Evolutionary conservation across 30 jellyfish, hydroid and myxozoan species (phyloP).

Genomic region (Aurelia coerulea): DNA sequence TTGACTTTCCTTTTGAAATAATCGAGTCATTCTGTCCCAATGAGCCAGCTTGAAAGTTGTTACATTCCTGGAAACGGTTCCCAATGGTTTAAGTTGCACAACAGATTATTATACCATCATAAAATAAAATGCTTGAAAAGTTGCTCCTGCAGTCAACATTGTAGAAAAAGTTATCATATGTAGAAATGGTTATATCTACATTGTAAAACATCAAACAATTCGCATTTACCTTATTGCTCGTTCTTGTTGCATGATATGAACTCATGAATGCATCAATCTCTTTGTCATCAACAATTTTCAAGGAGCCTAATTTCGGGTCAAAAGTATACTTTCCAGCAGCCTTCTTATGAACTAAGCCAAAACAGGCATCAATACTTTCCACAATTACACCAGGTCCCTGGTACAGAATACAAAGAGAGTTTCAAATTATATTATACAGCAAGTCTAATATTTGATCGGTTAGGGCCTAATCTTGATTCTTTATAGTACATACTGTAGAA

Average conservation of each 20-base stretch:
- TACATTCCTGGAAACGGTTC: slow-evolving; percentile 4
- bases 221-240: not conserved
- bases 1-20: slow-evolving; percentile 13
- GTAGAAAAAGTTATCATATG: too few relatives aligned
- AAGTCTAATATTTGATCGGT: too few relatives aligned
- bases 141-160: too few relatives aligned
- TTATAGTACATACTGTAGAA: too few relatives aligned
- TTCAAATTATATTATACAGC: too few relatives aligned
- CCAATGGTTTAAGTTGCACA: too few relatives aligned
- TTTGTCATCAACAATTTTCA: not conserved
- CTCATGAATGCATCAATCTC: slow-evolving; percentile 12
- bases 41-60: slow-evolving; percentile 47
- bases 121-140: too few relatives aligned
- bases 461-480: too few relatives aligned
- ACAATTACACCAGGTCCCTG: slow-evolving; percentile 18
- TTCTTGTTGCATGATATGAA: not conserved
- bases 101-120: too few relatives aligned
- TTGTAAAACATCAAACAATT: too few relatives aligned
- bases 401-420: too few relatives aligned
- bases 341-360: slow-evolving; percentile 27
- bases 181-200: too few relatives aligned
- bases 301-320: slow-evolving; percentile 7
- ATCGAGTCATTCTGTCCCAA: not conserved
- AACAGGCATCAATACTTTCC: slow-evolving; percentile 41
- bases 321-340: slow-evolving; percentile 21